These are phyloP conservation scores for Diaprepes abbreviatus DNA, from an alignment of 2,888 invertebrate species.

Conservation along the genomic window DNA sequence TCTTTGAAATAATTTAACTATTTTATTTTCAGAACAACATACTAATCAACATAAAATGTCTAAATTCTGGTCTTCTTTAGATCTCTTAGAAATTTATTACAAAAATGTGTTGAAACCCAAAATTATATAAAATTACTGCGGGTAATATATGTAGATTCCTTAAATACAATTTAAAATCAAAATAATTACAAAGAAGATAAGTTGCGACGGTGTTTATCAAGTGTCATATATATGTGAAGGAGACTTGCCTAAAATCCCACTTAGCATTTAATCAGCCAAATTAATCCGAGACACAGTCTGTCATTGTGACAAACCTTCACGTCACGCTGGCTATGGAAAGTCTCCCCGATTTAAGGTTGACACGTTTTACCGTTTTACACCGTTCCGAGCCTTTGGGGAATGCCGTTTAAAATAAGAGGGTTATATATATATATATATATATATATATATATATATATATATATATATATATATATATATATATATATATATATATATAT, in stretches of 20 bases:
- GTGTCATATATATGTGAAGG: constrained; percentile 5
- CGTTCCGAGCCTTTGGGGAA: neutral
- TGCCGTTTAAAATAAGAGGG: neutral
- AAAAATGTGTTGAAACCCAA: no score
- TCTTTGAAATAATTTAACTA: no score
- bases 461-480: no score
- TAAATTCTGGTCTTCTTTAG: no score
- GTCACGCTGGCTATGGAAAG: neutral
- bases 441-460: no score
- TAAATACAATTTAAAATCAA: neutral
- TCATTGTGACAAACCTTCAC: constrained; percentile 28
- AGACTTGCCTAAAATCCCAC: constrained; percentile 16
- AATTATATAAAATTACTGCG: no score
- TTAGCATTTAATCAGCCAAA: constrained; percentile 44
- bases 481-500: no score
- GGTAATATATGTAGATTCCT: no score
- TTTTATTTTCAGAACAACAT: no score
- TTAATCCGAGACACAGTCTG: constrained; percentile 40
- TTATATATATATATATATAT: no score
- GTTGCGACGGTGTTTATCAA: neutral
- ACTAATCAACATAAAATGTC: no score
- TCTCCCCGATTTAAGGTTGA: neutral
- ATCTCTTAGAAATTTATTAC: no score
- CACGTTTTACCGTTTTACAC: neutral
- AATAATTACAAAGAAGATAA: neutral